Base-by-base conservation (phyloP, 2,888 invertebrate species). In the Coecobrya sp. region DNA sequence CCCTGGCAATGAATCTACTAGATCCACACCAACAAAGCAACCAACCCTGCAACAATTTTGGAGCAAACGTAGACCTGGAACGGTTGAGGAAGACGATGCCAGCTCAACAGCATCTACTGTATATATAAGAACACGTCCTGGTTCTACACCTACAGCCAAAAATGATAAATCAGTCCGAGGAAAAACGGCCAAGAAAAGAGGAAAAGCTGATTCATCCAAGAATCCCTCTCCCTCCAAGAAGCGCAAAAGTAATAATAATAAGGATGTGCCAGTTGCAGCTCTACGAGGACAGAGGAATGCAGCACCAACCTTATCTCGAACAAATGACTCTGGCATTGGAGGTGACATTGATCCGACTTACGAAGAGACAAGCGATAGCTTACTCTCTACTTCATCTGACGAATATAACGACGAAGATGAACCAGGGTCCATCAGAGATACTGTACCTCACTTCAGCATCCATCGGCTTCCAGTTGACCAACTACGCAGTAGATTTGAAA, bases 401-500 rank as follows among this genome's bases (percentile, higher is more conserved):
- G 73, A 73, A 25, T 30, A 27, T 16, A 30, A 11, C 25, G 30
- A 68, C 30, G 68, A 30, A 68, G 70, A 42, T 10, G 42, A 73
- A 11, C 0, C 1, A 27, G 16, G 0, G 5, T 42, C 22, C 45
- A 4, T n/a, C 7, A 52, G 52, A 19, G 22, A 27, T 3, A 52
- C 79, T 49, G 79, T 52, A 0, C 52, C 30, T 5, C 27, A 79
- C n/a, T 68, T 86, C 27, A 86, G 86, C 55, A 59, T 86, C 25
- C 86, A 86, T 11, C 5, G 59, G 4, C 70, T 86, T 16, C 68
- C 49, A 11, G 30, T 86, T 4, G 36, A 13, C 1, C 25, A 70
- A 11, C 16, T 59, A n/a, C 22, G 25, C 2, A 16, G 0, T 1
- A 30, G n/a, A 55, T 68, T 52, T 36, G 19, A 42, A 36, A 19